Base-by-base conservation (phyloP, 1,140 invertebrate genomes). In the Phymastichus coffea region DNA sequence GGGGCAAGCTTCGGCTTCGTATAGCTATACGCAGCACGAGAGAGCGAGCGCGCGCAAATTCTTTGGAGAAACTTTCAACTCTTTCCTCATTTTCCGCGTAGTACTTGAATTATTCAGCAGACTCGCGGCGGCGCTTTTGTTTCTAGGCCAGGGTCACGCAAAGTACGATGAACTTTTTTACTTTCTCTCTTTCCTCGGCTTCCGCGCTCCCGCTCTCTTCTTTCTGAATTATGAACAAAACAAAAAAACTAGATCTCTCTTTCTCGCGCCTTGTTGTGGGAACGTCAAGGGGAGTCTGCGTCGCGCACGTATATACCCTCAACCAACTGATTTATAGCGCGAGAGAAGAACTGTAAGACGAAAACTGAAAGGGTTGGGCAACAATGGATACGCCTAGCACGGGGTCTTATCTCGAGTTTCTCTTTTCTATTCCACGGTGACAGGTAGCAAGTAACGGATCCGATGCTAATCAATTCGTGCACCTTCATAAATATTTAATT, bases 41-140 rank as follows among this genome's bases (percentile, higher is more conserved):
- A n/a, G n/a, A n/a, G n/a, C n/a, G n/a, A n/a, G n/a, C 70, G 59
- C 64, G 68, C 68, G 68, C 73, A 74, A 77, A 77, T 78, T 74
- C 74, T 72, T 74, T 63, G 67, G 61, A 67, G 67, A 74, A 78
- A 78, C 72, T 79, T 79, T 75, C 68, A 77, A 78, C 75, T 79
- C 75, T 76, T 79, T 78, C 69, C 74, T 79, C 74, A 76, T 77
- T 77, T 76, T 73, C 67, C 68, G 69, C 74, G 64, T 72, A n/a
- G n/a, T n/a, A 72, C 74, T 74, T 79, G 75, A 78, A 79, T 79
- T 78, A 79, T 79, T 79, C 77, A 79, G 73, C 70, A 77, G 72
- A 72, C 73, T 74, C 48, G 38, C 10, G 4, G 38, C 28, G 71
- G 76, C 70, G 72, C 74, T 75, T 75, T 77, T 78, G 75, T 79